These are phyloP conservation scores for Synanceia verrucosa DNA, from an alignment of 2,797 vertebrate species.

Conservation along the genomic window DNA sequence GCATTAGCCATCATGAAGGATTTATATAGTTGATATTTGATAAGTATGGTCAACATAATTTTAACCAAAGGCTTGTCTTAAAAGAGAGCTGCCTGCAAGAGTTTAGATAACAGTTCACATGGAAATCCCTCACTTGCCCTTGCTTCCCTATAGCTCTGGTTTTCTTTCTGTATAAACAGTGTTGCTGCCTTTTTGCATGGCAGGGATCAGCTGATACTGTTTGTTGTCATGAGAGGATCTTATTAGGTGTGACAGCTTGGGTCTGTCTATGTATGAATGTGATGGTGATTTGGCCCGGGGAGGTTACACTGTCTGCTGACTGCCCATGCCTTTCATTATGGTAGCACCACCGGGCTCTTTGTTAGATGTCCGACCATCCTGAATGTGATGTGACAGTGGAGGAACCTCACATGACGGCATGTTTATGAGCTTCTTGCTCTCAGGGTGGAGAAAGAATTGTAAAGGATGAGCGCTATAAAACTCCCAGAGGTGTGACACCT, in stretches of 20 bases:
- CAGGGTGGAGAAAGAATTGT: conserved; percentile 17
- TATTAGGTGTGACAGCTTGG: conserved; percentile 68
- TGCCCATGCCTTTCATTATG: conserved; percentile 31
- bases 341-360: conserved; percentile 45
- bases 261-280: conserved; percentile 51
- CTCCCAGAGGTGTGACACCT: conserved; percentile 17
- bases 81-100: conserved; percentile 25
- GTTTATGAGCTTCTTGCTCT: conserved; percentile 31
- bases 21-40: conserved; percentile 53
- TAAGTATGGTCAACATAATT: conserved; percentile 52
- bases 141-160: conserved; percentile 10
- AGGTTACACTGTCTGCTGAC: conserved; percentile 50
- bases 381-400: conserved; percentile 72
- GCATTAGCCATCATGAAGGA: conserved; percentile 52
- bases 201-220: conserved; percentile 35
- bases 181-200: conserved; percentile 29
- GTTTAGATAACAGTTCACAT: conserved; percentile 43
- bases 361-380: conserved; percentile 44
- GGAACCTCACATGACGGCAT: conserved; percentile 46
- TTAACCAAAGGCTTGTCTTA: conserved; percentile 21
- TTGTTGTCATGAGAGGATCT: conserved; percentile 56
- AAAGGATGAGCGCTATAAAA: conserved; percentile 31
- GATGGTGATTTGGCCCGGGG: conserved; percentile 59
- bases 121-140: conserved; percentile 32
- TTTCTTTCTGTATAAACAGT: conserved; percentile 15